A percentile compares a stretch with the other conserved stretches of the same genome.
These are phyloP conservation scores for Sarcophilus harrisii DNA, from an alignment of 2,797 vertebrate species.

Conservation along the genomic window DNA sequence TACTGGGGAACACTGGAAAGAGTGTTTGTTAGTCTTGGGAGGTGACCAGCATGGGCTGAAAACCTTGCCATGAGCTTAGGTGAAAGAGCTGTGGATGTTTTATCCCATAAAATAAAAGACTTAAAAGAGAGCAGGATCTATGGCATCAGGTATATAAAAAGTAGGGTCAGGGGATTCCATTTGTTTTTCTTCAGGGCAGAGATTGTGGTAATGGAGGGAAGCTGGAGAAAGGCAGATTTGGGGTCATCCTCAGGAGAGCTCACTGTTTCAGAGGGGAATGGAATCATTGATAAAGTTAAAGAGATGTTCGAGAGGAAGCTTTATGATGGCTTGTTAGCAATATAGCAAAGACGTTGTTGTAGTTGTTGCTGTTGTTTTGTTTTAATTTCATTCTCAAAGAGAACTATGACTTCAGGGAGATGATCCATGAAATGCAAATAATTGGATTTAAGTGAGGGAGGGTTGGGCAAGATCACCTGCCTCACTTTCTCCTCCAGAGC, in stretches of 20 bases:
- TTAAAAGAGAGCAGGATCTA: background rate
- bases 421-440: no score
- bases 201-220: background rate
- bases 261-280: background rate
- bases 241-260: background rate
- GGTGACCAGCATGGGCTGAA: background rate
- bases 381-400: no score
- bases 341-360: background rate
- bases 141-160: background rate
- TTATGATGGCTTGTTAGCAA: background rate
- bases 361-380: no score
- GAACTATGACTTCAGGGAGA: no score
- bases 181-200: background rate
- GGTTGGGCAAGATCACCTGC: no score
- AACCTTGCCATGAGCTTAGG: background rate
- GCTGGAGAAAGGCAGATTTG: background rate
- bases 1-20: background rate
- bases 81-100: background rate
- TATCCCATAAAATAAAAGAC: background rate
- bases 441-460: no score
- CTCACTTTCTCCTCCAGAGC: no score
- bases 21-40: background rate
- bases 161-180: background rate
- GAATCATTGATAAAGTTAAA: background rate
- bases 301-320: background rate